Base-by-base conservation (phyloP, 1,140 invertebrate genomes). In the Mizuhopecten yessoensis region DNA sequence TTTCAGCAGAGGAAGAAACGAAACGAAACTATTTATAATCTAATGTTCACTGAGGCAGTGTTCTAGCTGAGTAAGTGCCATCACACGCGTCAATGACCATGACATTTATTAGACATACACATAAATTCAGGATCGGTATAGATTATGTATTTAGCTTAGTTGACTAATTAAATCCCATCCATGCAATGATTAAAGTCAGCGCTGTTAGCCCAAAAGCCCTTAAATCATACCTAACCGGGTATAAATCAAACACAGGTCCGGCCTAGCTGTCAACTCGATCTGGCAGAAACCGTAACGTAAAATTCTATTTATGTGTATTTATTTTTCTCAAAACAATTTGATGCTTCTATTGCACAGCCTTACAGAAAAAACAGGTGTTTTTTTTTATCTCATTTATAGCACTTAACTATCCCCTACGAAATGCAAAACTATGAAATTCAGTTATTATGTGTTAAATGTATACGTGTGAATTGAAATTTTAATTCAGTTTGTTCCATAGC, bases 401-500 rank as follows among this genome's bases (percentile, higher is more conserved):
- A 45, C 42, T 45, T 45, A 75, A 75, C 57, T 75, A 75, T 75
- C 57, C 57, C 57, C 23, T 75, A n/a, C n/a, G 57, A 75, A 75
- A 15, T 15, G 42, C 42, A 45, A 17, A 20, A 75, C 23, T 75
- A 29, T 29, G 57, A 75, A 75, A 75, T 75, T 75, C 23, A 29
- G 23, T 29, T 75, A n/a, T 75, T 29, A 75, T 29, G 57, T 75
- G 57, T n/a, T 75, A 29, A 75, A 75, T 75, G 57, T 75, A 75
- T 29, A 75, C 29, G 57, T 75, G 57, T 75, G 57, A 75, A 75
- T 75, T 75, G n/a, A 75, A 75, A 75, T 75, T 75, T 75, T 75
- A 75, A 75, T 75, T 75, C 57, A 75, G 57, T 75, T 75, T 75
- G 57, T n/a, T 75, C 57, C 57, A n/a, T 75, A n/a, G 57, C 57